phyloP scores from a whole-genome alignment of 2,888 invertebrate species.

The Chloromyia formosa region DNA sequence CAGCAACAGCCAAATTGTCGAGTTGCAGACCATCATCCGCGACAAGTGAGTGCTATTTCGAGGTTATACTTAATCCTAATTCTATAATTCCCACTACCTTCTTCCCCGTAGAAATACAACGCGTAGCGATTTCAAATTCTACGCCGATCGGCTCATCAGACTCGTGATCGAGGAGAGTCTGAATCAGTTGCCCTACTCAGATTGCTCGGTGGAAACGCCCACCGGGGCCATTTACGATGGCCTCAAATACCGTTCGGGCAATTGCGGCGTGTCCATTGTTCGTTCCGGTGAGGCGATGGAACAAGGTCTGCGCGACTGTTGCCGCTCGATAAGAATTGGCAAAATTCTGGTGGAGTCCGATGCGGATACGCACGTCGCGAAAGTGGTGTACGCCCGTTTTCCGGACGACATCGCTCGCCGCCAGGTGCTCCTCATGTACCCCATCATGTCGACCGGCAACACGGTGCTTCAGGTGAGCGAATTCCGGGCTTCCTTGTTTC shows the following conservation, averaged over 20 bases:
- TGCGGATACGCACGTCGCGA: conserved; percentile 94
- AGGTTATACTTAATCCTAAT: conserved; percentile 30
- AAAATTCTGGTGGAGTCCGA: conserved; percentile 98
- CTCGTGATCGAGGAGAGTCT: conserved; percentile 97
- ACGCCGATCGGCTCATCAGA: conserved; percentile 96
- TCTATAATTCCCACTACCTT: not conserved
- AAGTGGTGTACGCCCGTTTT: conserved; percentile 96
- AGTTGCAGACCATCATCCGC: conserved; percentile 84
- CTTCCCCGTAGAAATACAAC: conserved; percentile 82
- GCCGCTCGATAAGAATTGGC: conserved; percentile 96
- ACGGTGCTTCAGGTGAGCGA: conserved; percentile 82
- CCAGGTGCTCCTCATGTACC: conserved; percentile 95
- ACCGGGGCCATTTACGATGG: conserved; percentile 89
- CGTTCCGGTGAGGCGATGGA: conserved; percentile 97
- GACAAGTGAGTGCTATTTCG: conserved; percentile 74
- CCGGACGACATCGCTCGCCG: conserved; percentile 93
- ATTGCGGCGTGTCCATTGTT: conserved; percentile 98
- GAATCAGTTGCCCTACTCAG: conserved; percentile 94
- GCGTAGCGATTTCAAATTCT: conserved; percentile 97
- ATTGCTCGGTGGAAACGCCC: conserved; percentile 91
- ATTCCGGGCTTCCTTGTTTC: too few relatives aligned
- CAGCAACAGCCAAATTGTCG: conserved; percentile 64
- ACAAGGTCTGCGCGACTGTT: conserved; percentile 93
- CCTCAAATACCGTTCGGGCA: conserved; percentile 86
- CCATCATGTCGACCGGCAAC: conserved; percentile 98